Percentiles rank a stretch among this genome's conserved stretches.
phyloP scores from a whole-genome alignment of 1,140 invertebrate genomes.

The Hycleus cichorii region DNA sequence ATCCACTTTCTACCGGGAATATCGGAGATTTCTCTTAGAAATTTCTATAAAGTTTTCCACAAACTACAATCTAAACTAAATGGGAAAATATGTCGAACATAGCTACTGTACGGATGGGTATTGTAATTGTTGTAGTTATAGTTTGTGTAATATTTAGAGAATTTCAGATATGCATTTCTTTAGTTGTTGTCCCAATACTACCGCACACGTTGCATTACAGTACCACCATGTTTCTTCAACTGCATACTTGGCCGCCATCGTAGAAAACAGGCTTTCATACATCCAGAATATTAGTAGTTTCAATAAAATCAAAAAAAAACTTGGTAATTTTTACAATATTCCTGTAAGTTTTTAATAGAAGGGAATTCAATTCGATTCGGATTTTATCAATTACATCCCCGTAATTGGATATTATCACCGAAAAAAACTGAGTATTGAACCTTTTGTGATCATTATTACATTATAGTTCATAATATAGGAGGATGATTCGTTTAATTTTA shows the following conservation, averaged over 20 bases:
- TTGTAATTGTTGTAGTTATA: too few species aligned
- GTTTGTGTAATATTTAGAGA: conserved; percentile 21
- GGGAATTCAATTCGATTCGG: not conserved
- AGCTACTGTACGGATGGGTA: too few species aligned
- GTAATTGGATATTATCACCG: conserved; percentile 8
- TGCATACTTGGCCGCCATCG: conserved; percentile 21
- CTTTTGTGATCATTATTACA: conserved; percentile 11
- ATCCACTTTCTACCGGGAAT: conserved; percentile 12
- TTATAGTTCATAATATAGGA: conserved; percentile 6
- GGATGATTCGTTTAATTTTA: conserved; percentile 10
- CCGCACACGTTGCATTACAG: conserved; percentile 17
- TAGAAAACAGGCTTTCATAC: not conserved
- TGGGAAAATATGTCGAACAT: too few species aligned
- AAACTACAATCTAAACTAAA: too few species aligned
- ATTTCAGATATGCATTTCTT: conserved; percentile 15
- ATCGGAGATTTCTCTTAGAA: conserved; percentile 7
- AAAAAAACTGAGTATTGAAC: conserved; percentile 1
- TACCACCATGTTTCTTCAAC: conserved; percentile 14
- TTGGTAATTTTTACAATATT: too few species aligned
- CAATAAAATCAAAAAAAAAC: too few species aligned
- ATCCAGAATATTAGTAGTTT: too few species aligned
- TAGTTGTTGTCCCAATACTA: conserved; percentile 12
- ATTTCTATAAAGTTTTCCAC: not conserved
- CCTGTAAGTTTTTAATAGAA: too few species aligned
- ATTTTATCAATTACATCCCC: conserved; percentile 1